A percentile compares a stretch with the other conserved stretches of the same genome.
phyloP scores from a whole-genome alignment of 2,797 vertebrate genomes.

The Tadarida brasiliensis region DNA sequence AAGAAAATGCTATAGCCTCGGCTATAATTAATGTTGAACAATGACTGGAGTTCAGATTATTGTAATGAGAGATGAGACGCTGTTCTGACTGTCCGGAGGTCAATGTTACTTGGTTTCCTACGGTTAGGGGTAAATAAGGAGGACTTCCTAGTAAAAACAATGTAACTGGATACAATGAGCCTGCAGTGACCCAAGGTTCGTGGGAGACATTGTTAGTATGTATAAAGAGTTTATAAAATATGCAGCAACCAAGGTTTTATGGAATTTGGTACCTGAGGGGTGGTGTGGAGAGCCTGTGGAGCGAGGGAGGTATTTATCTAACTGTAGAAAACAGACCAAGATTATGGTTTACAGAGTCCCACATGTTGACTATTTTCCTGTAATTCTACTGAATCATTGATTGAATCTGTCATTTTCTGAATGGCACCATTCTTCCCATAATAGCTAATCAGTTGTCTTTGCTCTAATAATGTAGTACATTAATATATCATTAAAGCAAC shows the following conservation, averaged over 20 bases:
- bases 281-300: not conserved
- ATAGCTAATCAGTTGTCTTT: constrained; percentile 86
- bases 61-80: constrained; percentile 81
- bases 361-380: constrained; percentile 82
- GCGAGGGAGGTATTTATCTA: constrained; percentile 55
- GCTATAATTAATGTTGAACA: constrained; percentile 89
- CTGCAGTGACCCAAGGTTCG: constrained; percentile 84
- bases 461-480: constrained; percentile 87
- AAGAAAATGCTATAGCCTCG: constrained; percentile 84
- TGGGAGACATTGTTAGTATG: constrained; percentile 83
- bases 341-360: constrained; percentile 79
- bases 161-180: constrained; percentile 84
- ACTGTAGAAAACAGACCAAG: constrained; percentile 63
- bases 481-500: constrained; percentile 89
- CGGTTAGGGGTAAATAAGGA: constrained; percentile 86
- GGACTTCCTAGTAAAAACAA: constrained; percentile 86
- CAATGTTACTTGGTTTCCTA: constrained; percentile 87
- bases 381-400: constrained; percentile 83
- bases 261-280: constrained; percentile 66
- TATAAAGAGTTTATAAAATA: constrained; percentile 87
- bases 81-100: constrained; percentile 81
- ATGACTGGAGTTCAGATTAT: constrained; percentile 86
- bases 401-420: constrained; percentile 86
- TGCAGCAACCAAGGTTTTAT: constrained; percentile 79
- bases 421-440: constrained; percentile 86